phyloP scores from a whole-genome alignment of 2,888 invertebrate species.

The Clivina fossor region DNA sequence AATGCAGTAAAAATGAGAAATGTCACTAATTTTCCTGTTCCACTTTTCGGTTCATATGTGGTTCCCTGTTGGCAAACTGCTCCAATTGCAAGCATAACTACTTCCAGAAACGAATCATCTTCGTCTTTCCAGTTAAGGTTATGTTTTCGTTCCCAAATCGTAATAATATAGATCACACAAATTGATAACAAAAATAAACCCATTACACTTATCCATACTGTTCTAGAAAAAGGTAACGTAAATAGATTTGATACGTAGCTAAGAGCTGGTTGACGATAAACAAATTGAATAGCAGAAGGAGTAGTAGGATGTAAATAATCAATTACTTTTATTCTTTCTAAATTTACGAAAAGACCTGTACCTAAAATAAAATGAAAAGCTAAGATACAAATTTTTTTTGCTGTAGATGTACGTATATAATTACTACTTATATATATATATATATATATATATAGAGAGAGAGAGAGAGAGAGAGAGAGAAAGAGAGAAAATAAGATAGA shows the following conservation, averaged over 20 bases:
- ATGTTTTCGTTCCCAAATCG: constrained; percentile 44
- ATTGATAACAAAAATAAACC: constrained; percentile 56
- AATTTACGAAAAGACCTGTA: constrained; percentile 51
- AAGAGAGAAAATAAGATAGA: no score
- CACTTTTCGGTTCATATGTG: constrained; percentile 52
- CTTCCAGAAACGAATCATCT: constrained; percentile 41
- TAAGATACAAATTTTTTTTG: no score
- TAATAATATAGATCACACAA: constrained; percentile 55
- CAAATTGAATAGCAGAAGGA: constrained; percentile 58
- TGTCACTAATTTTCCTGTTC: constrained; percentile 53
- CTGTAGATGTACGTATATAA: no score
- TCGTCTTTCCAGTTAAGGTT: no score
- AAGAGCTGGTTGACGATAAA: constrained; percentile 67
- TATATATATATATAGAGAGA: no score
- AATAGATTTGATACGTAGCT: constrained; percentile 68
- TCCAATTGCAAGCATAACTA: constrained; percentile 52
- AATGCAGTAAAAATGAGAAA: constrained; percentile 49
- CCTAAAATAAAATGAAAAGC: constrained; percentile 49
- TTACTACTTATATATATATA: no score
- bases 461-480: no score
- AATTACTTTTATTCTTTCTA: constrained; percentile 48
- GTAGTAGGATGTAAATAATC: constrained; percentile 62
- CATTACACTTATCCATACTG: constrained; percentile 63
- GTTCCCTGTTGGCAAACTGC: constrained; percentile 57
- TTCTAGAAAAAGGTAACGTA: constrained; percentile 62